Evolutionary conservation across 92 coral and sea anemone species (phyloP), one percentile per base, ranked within the genome.

Genomic region (Parazoanthus darwini): DNA sequence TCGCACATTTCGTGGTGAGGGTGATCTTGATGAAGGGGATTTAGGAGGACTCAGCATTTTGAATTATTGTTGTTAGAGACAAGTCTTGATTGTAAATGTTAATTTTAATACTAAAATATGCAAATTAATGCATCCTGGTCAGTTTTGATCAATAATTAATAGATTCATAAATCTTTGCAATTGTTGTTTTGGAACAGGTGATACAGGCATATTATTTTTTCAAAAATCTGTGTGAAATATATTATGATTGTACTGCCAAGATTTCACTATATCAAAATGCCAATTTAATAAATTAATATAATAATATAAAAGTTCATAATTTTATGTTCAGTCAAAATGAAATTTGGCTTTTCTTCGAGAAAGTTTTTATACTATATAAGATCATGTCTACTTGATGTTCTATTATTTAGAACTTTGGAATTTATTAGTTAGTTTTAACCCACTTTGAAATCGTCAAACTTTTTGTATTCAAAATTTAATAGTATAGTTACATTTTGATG

Each of bases 101-200:
- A 13, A 11, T 54, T 54, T 54, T 54, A 54, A 54, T 43, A 66
- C 8, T 66, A 63, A 3, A 63, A 63, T 63, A 84, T 84, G 87
- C 67, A 14, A 70, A 84, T 84, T 36, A 23, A 70, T 84, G 46
- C 87, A 72, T 84, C 7, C 29, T 84, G 59, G 87, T 84, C 63
- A 44, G 2, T 84, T 35, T 46, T 8, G 48, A 72, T 84, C 8
- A 84, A 84, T 84, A 84, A 84, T 84, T 84, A 43, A 84, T 72
- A 29, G 39, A 20, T 81, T 81, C 71, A 81, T 26, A 22, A 71
- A 43, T n/a, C 77, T 22, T 48, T 13, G 9, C 18, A 39, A 29
- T 67, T 70, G 16, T 82, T 6, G 16, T 10, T 35, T 38, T 82
- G 67, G 79, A 39, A 44, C 87, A 84, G 87, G 79, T 84, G 87